These are phyloP conservation scores for Folsomia manolachei DNA, from an alignment of 2,888 invertebrate species.

Conservation along the genomic window DNA sequence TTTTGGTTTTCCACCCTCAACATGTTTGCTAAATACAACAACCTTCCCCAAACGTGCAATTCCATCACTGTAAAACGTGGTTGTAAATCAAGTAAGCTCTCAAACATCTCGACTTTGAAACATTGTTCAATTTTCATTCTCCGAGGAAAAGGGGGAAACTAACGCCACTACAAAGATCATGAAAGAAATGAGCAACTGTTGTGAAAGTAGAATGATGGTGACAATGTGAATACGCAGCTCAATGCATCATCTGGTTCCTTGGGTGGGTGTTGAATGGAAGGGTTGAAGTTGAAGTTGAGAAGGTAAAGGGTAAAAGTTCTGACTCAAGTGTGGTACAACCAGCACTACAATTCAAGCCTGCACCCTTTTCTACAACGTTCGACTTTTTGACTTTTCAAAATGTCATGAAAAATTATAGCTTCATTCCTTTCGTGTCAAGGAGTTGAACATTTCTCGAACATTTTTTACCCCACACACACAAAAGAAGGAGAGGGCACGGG, in stretches of 20 bases:
- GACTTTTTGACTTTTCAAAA: conserved; percentile 32
- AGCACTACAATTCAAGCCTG: too few species aligned
- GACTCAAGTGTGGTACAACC: too few species aligned
- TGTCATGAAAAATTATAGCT: conserved; percentile 42
- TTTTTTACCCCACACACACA: neutral
- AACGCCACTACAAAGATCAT: conserved; percentile 14
- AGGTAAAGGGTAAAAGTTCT: too few species aligned
- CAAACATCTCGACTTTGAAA: neutral
- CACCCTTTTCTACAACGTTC: too few species aligned
- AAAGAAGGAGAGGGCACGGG: too few species aligned
- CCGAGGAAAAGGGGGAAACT: conserved; percentile 4
- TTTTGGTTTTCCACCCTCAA: too few species aligned
- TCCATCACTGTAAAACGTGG: too few species aligned
- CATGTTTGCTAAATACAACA: too few species aligned
- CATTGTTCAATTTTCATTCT: too few species aligned
- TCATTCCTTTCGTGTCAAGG: conserved; percentile 20
- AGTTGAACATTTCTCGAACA: conserved; percentile 6
- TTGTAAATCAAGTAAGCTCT: too few species aligned
- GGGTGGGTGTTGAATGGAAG: conserved; percentile 19
- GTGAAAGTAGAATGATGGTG: conserved; percentile 2
- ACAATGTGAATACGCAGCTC: neutral
- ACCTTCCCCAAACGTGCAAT: too few species aligned
- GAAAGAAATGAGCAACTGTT: conserved; percentile 10
- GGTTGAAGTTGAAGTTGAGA: neutral
- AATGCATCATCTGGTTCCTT: conserved; percentile 19